Evolutionary conservation across 2,113 vertebrate species (phyloP), one percentile per base, ranked within the genome.

Genomic region (Periophthalmodon schlosseri): DNA sequence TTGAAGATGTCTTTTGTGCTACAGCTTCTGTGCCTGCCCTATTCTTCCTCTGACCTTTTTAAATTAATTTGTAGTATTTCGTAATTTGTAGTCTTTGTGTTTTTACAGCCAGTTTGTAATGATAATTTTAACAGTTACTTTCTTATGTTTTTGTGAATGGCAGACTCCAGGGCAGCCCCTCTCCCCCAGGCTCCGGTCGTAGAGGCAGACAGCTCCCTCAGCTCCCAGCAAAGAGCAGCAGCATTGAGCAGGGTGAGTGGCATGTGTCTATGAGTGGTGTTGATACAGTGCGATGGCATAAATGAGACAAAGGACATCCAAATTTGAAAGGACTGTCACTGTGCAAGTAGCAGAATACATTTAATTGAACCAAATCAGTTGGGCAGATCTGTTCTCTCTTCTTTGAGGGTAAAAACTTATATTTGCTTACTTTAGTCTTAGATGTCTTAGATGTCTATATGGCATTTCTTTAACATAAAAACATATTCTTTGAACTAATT

Each of bases 141-240:
- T n/a, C 23, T 71, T 93, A 84, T 89, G 63, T 20, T 49, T 66
- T 8, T 87, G 60, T 80, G 24, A 23, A 39, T 20, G 44, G 58
- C 57, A n/a, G 87, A 70, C 95, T 95, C 80, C 94, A 95, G 56
- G 95, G 94, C 86, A 95, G 94, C 85, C 94, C 92, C 72, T 95
- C 95, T 68, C 93, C 96, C 3, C 84, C 91, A 39, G 96, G 96
- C 84, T 88, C 95, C 88, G 94, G 91, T 69, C 96, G 96, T 82
- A 94, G 95, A 87, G 96, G 95, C 86, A 93, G 97, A 64, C 97
- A 99, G 86, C 95, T 99, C 60, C 97, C 97, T 0, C 96, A 99
- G 84, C 96, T 99, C 84, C 97, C 97, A 11, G 92, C 96, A 64
- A 95, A 96, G 79, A 97, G 96, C 87, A 93, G 96, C 94, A 96